phyloP scores from a whole-genome alignment of 2,113 vertebrate genomes.

The Athene noctua region DNA sequence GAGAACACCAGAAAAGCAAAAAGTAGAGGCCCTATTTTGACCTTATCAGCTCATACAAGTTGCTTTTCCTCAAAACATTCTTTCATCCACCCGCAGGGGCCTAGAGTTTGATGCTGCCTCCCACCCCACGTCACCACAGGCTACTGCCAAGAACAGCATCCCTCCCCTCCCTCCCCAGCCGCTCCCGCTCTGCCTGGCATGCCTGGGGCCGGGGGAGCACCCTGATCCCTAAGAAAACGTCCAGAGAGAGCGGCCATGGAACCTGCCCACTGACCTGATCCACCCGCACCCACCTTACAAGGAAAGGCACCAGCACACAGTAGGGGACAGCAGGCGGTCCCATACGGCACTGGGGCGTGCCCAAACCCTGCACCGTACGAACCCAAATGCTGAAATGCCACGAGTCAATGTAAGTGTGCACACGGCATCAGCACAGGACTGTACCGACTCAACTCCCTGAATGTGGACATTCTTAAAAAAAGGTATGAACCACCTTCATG shows the following conservation, averaged over 20 bases:
- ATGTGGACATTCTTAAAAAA: neutral
- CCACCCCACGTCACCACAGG: neutral
- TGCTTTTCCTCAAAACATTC: neutral
- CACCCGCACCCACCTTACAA: neutral
- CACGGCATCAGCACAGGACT: neutral
- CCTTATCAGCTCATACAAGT: neutral
- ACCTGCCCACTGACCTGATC: neutral
- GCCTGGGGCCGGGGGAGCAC: neutral
- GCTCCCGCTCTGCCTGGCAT: accelerated
- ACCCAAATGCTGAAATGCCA: neutral
- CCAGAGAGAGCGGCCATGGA: too few species aligned
- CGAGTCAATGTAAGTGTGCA: accelerated
- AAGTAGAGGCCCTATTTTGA: neutral
- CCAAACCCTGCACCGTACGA: accelerated
- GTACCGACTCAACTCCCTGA: neutral
- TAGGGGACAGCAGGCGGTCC: accelerated
- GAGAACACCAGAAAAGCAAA: neutral
- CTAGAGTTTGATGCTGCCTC: neutral
- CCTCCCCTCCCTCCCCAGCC: neutral
- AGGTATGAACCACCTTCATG: neutral
- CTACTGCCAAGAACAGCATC: neutral
- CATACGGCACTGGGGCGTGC: accelerated
- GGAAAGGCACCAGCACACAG: neutral
- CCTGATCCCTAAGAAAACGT: neutral
- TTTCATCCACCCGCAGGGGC: neutral